phyloP scores from a whole-genome alignment of 2,888 invertebrate genomes.

The Altica lythri region DNA sequence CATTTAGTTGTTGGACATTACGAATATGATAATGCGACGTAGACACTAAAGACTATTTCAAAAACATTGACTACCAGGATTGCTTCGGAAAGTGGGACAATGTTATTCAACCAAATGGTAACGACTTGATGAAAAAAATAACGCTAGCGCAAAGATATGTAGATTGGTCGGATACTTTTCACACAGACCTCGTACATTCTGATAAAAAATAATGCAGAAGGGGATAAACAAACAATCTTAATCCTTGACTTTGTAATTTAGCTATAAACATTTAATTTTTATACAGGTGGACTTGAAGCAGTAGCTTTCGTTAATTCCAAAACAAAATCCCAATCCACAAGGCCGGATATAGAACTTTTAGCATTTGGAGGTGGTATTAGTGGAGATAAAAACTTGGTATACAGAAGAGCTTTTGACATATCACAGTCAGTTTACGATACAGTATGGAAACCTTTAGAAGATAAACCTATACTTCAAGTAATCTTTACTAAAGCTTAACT shows the following conservation, averaged over 20 bases:
- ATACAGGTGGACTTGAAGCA: constrained; percentile 63
- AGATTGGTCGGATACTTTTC: no score
- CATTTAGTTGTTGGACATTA: no score
- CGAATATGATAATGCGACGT: no score
- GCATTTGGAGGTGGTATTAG: constrained; percentile 61
- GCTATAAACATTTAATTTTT: not conserved
- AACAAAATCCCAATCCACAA: constrained; percentile 67
- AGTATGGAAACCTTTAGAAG: constrained; percentile 63
- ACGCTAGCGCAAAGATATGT: no score
- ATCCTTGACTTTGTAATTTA: constrained; percentile 46
- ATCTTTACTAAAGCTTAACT: constrained; percentile 7
- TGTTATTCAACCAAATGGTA: no score
- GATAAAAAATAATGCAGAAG: no score
- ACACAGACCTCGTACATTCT: no score
- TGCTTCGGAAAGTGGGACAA: no score
- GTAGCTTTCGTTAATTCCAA: constrained; percentile 65
- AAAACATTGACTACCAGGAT: no score
- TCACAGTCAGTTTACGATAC: constrained; percentile 61
- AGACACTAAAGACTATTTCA: no score
- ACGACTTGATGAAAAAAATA: no score
- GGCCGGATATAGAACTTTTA: constrained; percentile 74
- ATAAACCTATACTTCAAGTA: constrained; percentile 44
- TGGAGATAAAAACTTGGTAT: constrained; percentile 47
- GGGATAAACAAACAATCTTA: no score
- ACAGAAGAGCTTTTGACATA: constrained; percentile 59